Evolutionary conservation across 2,113 vertebrate genomes (phyloP).

Genomic region (Glaucomys volans): DNA sequence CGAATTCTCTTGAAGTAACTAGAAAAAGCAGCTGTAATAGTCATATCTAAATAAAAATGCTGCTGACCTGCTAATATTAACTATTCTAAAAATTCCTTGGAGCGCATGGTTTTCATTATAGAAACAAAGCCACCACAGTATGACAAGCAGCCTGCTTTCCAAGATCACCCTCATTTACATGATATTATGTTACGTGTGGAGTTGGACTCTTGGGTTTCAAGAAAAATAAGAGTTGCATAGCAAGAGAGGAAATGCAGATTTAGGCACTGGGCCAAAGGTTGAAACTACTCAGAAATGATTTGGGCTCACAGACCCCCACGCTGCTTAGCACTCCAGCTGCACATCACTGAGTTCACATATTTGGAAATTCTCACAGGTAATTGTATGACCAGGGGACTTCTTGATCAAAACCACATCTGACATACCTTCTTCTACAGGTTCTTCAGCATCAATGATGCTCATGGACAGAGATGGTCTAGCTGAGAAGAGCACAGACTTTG

Average conservation of each 20-base stretch:
- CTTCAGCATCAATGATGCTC: background rate
- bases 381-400: background rate
- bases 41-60: conserved; percentile 79
- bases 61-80: conserved; percentile 76
- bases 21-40: conserved; percentile 71
- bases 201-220: conserved; percentile 67
- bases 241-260: conserved; percentile 55
- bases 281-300: background rate
- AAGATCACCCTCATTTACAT: conserved; percentile 71
- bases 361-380: background rate
- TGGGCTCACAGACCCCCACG: background rate
- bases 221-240: background rate
- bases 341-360: background rate
- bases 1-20: conserved; percentile 66
- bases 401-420: conserved; percentile 19
- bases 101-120: conserved; percentile 76
- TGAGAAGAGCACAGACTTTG: background rate
- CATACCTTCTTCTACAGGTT: accelerated
- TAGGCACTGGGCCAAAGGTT: background rate
- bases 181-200: conserved; percentile 63
- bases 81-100: conserved; percentile 82
- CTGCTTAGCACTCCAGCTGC: background rate
- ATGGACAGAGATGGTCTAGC: accelerated
- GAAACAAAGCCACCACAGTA: conserved; percentile 71
- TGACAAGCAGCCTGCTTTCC: conserved; percentile 67